phyloP scores from a whole-genome alignment of 2,888 invertebrate species.

The Dasysyrphus tricinctus region DNA sequence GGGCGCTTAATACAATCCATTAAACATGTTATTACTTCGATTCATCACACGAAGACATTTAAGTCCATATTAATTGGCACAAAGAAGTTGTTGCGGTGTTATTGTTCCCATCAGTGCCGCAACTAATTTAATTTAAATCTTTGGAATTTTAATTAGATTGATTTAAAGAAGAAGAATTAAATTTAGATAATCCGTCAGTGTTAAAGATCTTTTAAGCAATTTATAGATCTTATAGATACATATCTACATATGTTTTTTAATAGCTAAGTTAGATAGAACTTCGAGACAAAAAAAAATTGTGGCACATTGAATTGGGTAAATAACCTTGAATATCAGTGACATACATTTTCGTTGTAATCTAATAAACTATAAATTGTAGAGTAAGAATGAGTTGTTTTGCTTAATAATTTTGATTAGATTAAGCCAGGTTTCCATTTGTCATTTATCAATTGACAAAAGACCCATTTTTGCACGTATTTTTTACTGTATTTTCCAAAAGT shows the following conservation, averaged over 20 bases:
- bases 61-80: neutral
- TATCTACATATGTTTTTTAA: neutral
- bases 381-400: neutral
- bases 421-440: too few species aligned
- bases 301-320: neutral
- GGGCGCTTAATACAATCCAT: slow-evolving; percentile 16
- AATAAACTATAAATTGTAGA: neutral
- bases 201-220: neutral
- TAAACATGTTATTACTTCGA: slow-evolving; percentile 9
- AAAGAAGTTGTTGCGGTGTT: neutral
- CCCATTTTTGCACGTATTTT: too few species aligned
- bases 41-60: slow-evolving; percentile 18
- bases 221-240: neutral
- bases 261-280: neutral
- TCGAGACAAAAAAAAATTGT: too few species aligned
- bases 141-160: slow-evolving; percentile 48
- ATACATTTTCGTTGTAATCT: neutral
- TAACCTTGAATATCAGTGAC: neutral
- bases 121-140: neutral
- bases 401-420: too few species aligned
- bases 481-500: too few species aligned
- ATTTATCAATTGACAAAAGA: too few species aligned
- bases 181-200: slow-evolving; percentile 22
- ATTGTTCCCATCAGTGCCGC: neutral
- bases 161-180: slow-evolving; percentile 29